Conservation (phyloP, 2,797 vertebrate species). For the Xenentodon cancila region DNA sequence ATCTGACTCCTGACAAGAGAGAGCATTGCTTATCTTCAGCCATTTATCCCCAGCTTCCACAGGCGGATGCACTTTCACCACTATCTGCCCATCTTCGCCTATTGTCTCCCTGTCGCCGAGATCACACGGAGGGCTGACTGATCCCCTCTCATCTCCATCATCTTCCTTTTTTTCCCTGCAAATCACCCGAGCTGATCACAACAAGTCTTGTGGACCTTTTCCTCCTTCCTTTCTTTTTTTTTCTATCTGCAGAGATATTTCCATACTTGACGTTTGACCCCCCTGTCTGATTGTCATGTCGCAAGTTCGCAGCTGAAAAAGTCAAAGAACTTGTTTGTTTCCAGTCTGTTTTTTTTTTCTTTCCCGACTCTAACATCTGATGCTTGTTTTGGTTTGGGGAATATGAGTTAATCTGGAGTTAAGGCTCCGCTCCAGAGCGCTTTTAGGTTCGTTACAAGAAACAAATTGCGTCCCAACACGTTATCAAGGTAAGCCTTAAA, state of each 20-base stretch:
- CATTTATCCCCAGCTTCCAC: slow-evolving; percentile 55
- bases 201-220: slow-evolving; percentile 6
- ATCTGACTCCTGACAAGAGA: slow-evolving; percentile 58
- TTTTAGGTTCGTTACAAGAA: slow-evolving; percentile 23
- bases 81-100: slow-evolving; percentile 64
- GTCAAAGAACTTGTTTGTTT: slow-evolving; percentile 15
- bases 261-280: slow-evolving; percentile 24
- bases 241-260: background rate
- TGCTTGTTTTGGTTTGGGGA: slow-evolving; percentile 44
- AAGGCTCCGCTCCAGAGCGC: slow-evolving; percentile 47
- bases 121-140: slow-evolving; percentile 38
- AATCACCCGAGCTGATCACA: slow-evolving; percentile 8
- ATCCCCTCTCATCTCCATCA: slow-evolving; percentile 18
- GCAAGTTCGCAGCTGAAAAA: slow-evolving; percentile 39
- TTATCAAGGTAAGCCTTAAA: slow-evolving; percentile 72
- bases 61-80: slow-evolving; percentile 68
- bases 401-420: slow-evolving; percentile 77
- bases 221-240: no score
- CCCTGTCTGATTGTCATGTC: slow-evolving; percentile 13
- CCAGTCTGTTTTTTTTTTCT: background rate
- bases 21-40: slow-evolving; percentile 51
- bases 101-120: slow-evolving; percentile 68
- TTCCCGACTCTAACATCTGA: slow-evolving; percentile 2
- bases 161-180: slow-evolving; percentile 1
- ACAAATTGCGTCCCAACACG: slow-evolving; percentile 44